These are phyloP conservation scores for Helleia helle DNA, from an alignment of 2,888 invertebrate species.

Conservation along the genomic window DNA sequence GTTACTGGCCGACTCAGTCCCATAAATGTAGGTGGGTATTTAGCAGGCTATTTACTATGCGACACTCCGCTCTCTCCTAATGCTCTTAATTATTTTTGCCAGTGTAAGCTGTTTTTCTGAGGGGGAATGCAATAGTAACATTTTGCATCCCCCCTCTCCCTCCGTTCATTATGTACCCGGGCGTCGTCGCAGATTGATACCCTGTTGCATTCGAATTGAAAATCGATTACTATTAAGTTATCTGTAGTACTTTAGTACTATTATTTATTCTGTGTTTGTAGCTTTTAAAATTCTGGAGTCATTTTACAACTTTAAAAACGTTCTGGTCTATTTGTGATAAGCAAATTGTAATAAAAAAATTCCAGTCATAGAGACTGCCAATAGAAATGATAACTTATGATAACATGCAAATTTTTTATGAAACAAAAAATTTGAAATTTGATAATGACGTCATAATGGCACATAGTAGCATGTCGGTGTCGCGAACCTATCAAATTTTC, in stretches of 20 bases:
- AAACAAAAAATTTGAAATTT: too few species aligned
- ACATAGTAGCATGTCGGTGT: too few species aligned
- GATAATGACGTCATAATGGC: too few species aligned
- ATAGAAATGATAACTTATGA: too few species aligned
- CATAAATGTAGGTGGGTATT: conserved; percentile 71
- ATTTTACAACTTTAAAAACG: too few species aligned
- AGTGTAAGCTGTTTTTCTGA: conserved; percentile 71
- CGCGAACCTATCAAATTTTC: too few species aligned
- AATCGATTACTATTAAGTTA: conserved; percentile 11
- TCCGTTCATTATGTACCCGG: conserved; percentile 60
- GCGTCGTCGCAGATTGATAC: conserved; percentile 35
- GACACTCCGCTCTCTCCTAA: conserved; percentile 63
- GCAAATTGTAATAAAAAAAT: too few species aligned
- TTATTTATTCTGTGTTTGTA: too few species aligned
- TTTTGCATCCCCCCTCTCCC: conserved; percentile 48
- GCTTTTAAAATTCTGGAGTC: conserved; percentile 31
- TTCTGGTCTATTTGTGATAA: too few species aligned
- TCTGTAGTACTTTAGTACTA: too few species aligned
- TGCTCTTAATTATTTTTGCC: conserved; percentile 73
- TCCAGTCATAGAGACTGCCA: too few species aligned
- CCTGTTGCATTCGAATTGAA: conserved; percentile 9
- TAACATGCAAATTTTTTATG: too few species aligned
- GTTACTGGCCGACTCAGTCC: conserved; percentile 49
- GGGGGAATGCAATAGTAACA: conserved; percentile 62
- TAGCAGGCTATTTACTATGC: conserved; percentile 68